A percentile compares a stretch with the other conserved stretches of the same genome.
phyloP scores from a whole-genome alignment of 2,888 invertebrate genomes.

The Disparrhopalites patrizii region DNA sequence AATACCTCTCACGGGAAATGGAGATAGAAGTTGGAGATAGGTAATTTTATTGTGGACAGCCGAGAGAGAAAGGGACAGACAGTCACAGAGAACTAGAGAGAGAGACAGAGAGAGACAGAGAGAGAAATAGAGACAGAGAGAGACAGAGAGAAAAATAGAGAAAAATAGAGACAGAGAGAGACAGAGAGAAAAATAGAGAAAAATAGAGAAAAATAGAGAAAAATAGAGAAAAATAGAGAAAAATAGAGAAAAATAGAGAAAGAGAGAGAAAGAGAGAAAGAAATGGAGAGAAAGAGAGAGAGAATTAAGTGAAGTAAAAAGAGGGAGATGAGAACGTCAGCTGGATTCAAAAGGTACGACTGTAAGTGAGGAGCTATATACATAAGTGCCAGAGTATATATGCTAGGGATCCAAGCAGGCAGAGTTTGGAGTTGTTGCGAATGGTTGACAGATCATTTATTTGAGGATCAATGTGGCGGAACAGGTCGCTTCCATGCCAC shows the following conservation, averaged over 20 bases:
- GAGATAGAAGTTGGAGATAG: not conserved
- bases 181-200: too few species aligned
- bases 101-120: not conserved
- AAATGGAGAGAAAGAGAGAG: not conserved
- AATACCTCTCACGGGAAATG: not conserved
- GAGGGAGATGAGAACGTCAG: not conserved
- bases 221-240: not conserved
- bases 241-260: not conserved
- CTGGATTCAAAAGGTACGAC: not conserved
- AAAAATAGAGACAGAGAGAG: not conserved
- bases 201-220: too few species aligned
- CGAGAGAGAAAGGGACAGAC: too few species aligned
- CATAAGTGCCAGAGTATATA: too few species aligned
- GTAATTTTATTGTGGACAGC: too few species aligned
- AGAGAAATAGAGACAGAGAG: not conserved
- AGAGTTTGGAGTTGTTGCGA: too few species aligned
- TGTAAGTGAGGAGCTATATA: not conserved
- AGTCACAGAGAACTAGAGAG: too few species aligned
- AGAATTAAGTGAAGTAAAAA: not conserved
- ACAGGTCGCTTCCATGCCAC: conserved; percentile 34
- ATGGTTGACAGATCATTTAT: conserved; percentile 45
- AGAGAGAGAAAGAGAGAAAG: not conserved
- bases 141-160: not conserved
- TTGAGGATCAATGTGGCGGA: conserved; percentile 40
- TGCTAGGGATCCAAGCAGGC: too few species aligned